Base-by-base conservation (phyloP, 2,797 vertebrate species). In the Acanthis flammea region DNA sequence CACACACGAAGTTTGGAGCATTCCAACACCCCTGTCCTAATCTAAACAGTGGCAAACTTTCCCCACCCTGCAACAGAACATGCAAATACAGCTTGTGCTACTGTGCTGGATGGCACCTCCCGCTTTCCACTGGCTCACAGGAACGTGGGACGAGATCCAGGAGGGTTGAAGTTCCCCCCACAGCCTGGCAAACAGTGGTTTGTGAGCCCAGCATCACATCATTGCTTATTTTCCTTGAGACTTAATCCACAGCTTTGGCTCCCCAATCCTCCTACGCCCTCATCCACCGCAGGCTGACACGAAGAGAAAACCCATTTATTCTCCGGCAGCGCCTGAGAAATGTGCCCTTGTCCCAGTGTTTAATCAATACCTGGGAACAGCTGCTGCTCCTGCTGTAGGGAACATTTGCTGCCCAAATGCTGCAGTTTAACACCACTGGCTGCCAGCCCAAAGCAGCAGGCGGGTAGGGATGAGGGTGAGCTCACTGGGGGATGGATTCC, bases 21-120 rank as follows among this genome's bases (percentile, higher is more conserved):
- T 80, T 70, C 65, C 35, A 45, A 25, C 0, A 2, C 8, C 39
- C 27, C 30, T 0, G 0, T 30, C 16, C 57, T 9, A 7, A 53
- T 9, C 48, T 25, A 19, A 6, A 22, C 2, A 4, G 47, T 53
- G 50, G 54, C 37, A 18, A 61, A 86, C 55, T 0, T 19, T 42
- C 33, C 45, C 50, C 22, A 16, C 7, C 42, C 12, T 5, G 30
- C 39, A 39, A 74, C 27, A 77, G 28, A 61, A 35, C 19, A 66
- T 60, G 42, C 76, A 77, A 57, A 77, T 1, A 12, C n/a, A 42
- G n/a, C 48, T 35, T 37, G 37, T 33, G 68, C 55, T 62, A n/a
- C 76, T 5, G 7, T 9, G 6, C 31, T 13, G 79, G 83, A 33
- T 0, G 0, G 24, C 80, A 60, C 3, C 37, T 77, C 60, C 51